These are phyloP conservation scores for Tiliacea aurago DNA, from an alignment of 2,888 invertebrate genomes.

Conservation along the genomic window DNA sequence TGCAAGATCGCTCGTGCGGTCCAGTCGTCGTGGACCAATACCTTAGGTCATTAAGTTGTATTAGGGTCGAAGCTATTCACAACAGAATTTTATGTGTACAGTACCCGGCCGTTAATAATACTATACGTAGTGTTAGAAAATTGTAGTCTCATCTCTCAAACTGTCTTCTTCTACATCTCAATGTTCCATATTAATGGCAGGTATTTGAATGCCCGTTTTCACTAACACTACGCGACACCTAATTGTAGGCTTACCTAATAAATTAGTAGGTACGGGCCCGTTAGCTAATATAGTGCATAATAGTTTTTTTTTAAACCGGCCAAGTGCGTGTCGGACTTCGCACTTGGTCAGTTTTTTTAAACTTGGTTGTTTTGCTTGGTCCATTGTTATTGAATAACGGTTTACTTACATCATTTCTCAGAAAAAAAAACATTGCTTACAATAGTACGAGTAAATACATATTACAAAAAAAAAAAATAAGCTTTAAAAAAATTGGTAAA, in stretches of 20 bases:
- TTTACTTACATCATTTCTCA: too few species aligned
- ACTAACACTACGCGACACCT: background rate
- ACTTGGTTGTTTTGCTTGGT: too few species aligned
- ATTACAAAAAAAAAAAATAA: too few species aligned
- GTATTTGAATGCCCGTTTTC: background rate
- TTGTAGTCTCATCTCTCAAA: too few species aligned
- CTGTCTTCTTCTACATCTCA: background rate
- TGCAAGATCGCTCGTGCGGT: constrained; percentile 94
- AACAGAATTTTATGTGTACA: background rate
- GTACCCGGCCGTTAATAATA: background rate
- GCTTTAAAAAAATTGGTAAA: too few species aligned
- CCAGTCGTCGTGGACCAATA: constrained; percentile 94
- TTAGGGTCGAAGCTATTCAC: background rate
- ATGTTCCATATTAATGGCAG: background rate
- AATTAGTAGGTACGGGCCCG: background rate
- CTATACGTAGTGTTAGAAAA: background rate
- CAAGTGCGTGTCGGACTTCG: too few species aligned
- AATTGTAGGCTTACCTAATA: background rate
- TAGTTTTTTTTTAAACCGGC: too few species aligned
- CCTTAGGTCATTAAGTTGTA: constrained; percentile 70
- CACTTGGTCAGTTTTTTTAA: too few species aligned
- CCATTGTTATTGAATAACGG: too few species aligned
- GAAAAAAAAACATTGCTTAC: too few species aligned
- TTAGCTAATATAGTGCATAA: background rate
- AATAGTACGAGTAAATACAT: too few species aligned